Conservation (phyloP, 2,797 vertebrate genomes). For the Psittacula derbiana region DNA sequence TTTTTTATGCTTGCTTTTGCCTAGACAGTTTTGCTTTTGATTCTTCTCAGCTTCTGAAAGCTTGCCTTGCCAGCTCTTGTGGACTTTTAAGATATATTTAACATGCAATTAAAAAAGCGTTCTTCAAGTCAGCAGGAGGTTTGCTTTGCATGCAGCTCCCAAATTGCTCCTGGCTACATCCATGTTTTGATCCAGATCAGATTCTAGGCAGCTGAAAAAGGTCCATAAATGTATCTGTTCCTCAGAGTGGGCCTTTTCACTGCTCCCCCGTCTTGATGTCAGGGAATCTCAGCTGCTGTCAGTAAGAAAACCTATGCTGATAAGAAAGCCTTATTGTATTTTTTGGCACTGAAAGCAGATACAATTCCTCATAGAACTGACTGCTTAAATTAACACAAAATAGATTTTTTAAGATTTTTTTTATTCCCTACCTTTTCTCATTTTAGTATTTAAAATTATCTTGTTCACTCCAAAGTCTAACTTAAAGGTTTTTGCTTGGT, state of each 20-base stretch:
- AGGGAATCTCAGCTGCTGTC: background rate
- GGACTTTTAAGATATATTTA: slow-evolving; percentile 19
- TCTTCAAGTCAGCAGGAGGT: slow-evolving; percentile 31
- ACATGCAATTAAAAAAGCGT: slow-evolving; percentile 12
- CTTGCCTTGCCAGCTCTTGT: background rate
- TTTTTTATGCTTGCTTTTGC: background rate
- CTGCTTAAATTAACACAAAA: background rate
- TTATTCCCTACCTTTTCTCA: background rate
- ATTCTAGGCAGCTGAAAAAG: slow-evolving; percentile 24
- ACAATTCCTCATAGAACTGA: background rate
- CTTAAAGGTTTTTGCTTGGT: background rate
- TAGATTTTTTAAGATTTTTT: background rate
- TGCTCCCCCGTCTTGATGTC: background rate
- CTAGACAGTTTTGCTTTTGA: background rate
- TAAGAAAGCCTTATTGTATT: background rate
- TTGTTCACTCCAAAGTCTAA: background rate
- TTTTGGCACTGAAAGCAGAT: background rate
- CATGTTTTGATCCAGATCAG: slow-evolving; percentile 31
- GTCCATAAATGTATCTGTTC: slow-evolving; percentile 15
- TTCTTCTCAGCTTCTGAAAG: background rate
- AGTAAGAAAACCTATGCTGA: background rate
- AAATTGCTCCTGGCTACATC: slow-evolving; percentile 31
- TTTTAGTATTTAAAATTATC: background rate
- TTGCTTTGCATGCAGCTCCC: background rate
- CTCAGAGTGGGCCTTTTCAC: background rate